Evolutionary conservation across 2,888 invertebrate species (phyloP).

Genomic region (Smittia aterrima): DNA sequence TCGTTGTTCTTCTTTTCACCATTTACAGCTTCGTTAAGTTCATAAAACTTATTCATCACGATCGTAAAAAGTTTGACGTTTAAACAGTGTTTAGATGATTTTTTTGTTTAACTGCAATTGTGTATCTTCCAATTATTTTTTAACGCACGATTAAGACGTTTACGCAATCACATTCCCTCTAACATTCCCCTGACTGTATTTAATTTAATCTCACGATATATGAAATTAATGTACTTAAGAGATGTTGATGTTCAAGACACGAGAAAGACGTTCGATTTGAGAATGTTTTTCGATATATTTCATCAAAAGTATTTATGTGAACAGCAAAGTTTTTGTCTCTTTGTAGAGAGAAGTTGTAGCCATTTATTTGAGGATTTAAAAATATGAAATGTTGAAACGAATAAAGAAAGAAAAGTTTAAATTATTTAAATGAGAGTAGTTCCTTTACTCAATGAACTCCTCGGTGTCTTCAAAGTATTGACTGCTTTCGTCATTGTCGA

Average conservation of each 20-base stretch:
- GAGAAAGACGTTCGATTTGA: too few relatives aligned
- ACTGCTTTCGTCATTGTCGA: not conserved
- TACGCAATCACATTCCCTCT: not conserved
- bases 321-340: not conserved
- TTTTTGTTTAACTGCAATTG: not conserved
- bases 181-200: not conserved
- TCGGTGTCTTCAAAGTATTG: not conserved
- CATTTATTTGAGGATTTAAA: not conserved
- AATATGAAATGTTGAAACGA: conserved; percentile 7
- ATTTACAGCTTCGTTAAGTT: not conserved
- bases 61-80: not conserved
- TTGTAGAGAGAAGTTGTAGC: not conserved
- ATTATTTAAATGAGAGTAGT: conserved; percentile 22
- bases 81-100: not conserved
- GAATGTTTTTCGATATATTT: too few relatives aligned
- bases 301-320: too few relatives aligned
- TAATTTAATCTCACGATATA: conserved; percentile 5
- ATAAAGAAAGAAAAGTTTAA: conserved; percentile 3
- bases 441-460: not conserved
- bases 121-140: not conserved
- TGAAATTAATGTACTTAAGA: not conserved
- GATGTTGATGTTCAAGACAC: conserved; percentile 9
- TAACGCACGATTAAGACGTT: not conserved
- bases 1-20: not conserved
- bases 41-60: not conserved